Evolutionary conservation across 2,113 vertebrate species (phyloP).

Genomic region (Eolophus roseicapilla): DNA sequence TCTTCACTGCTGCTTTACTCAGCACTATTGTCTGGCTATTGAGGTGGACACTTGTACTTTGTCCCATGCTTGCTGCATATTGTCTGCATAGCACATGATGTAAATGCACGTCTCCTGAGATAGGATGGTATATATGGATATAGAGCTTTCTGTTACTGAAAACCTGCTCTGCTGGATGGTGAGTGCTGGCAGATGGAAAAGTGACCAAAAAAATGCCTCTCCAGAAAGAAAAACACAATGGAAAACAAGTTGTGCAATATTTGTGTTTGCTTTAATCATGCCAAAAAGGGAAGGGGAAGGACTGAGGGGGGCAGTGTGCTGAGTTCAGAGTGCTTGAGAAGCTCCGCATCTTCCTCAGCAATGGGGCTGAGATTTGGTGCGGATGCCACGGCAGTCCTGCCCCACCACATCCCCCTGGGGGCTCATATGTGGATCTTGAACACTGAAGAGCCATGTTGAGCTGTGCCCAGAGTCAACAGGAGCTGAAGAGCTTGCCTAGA

Average conservation of each 20-base stretch:
- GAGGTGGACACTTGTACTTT: not conserved
- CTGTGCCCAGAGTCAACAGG: constrained; percentile 38
- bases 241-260: not conserved
- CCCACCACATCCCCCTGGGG: not conserved
- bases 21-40: not conserved
- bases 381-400: not conserved
- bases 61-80: not conserved
- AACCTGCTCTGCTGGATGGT: not conserved
- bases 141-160: not conserved
- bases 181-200: constrained; percentile 1
- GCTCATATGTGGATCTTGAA: not conserved
- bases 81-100: not conserved
- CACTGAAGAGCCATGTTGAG: not conserved
- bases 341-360: not conserved
- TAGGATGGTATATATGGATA: not conserved
- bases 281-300: not conserved
- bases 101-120: not conserved
- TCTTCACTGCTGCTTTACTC: not conserved
- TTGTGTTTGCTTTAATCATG: not conserved
- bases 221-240: constrained; percentile 14
- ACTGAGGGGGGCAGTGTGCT: not conserved
- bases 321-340: not conserved
- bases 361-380: not conserved
- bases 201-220: constrained; percentile 7
- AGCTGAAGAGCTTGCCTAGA: not conserved